Percentiles rank a stretch among this genome's conserved stretches.
phyloP scores from a whole-genome alignment of 2,888 invertebrate species.

The Acheta domesticus region DNA sequence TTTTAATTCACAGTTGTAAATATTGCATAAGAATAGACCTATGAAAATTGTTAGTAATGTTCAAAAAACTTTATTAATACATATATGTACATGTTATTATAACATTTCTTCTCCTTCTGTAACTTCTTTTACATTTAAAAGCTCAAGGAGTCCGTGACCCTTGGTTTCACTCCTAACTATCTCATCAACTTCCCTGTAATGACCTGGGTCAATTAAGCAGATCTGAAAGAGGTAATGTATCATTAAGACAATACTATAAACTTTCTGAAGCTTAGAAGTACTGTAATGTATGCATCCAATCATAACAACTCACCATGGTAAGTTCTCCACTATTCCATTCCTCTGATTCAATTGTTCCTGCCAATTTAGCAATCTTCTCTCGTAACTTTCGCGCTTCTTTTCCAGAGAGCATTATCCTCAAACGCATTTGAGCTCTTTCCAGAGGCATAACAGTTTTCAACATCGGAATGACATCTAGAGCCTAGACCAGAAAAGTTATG shows the following conservation, averaged over 20 bases:
- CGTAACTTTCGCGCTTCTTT: conserved; percentile 80
- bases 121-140: conserved; percentile 88
- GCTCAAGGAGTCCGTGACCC: conserved; percentile 82
- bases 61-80: background rate
- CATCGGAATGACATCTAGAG: conserved; percentile 87
- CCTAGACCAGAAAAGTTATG: conserved; percentile 47
- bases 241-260: background rate
- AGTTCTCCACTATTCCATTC: conserved; percentile 79
- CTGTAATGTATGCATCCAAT: too few species aligned
- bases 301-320: conserved; percentile 61
- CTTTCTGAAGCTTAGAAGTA: background rate
- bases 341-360: conserved; percentile 77
- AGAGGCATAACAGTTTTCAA: conserved; percentile 81
- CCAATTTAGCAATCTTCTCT: conserved; percentile 74
- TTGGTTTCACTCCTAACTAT: conserved; percentile 81
- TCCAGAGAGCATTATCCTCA: conserved; percentile 73
- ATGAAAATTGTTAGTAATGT: background rate
- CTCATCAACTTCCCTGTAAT: conserved; percentile 84
- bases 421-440: conserved; percentile 92
- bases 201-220: conserved; percentile 84
- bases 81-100: conserved; percentile 44
- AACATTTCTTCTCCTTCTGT: conserved; percentile 80
- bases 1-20: background rate
- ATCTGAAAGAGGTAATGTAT: conserved; percentile 45
- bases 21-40: background rate